Evolutionary conservation across 2,113 vertebrate genomes (phyloP).

Genomic region (Ifrita kowaldi): DNA sequence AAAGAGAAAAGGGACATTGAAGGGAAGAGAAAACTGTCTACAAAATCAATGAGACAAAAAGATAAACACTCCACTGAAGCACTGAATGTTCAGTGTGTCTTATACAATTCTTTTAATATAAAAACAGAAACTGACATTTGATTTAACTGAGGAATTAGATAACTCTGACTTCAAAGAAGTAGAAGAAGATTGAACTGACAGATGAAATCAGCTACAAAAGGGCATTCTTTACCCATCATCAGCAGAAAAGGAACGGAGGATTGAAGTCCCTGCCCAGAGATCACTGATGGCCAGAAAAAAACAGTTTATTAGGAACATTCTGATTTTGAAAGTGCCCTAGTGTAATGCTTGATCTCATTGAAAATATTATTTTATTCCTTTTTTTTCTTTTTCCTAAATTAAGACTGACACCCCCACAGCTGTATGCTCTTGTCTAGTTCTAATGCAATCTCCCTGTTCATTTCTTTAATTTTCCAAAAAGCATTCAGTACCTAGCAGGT

Average conservation of each 20-base stretch:
- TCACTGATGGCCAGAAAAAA: background rate
- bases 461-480: background rate
- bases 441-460: background rate
- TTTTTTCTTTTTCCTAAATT: background rate
- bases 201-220: conserved; percentile 17
- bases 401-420: background rate
- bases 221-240: background rate
- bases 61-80: background rate
- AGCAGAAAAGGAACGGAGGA: background rate
- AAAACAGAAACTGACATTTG: conserved; percentile 22
- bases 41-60: conserved; percentile 41
- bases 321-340: background rate
- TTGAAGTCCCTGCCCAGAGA: background rate
- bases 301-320: background rate
- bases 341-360: background rate
- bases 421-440: background rate
- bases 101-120: background rate
- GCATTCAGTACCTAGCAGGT: background rate
- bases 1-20: background rate
- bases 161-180: conserved; percentile 40
- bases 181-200: background rate
- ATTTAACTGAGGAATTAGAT: conserved; percentile 44
- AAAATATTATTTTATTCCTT: background rate
- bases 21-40: conserved; percentile 7
- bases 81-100: background rate